Evolutionary conservation across 2,888 invertebrate species (phyloP), one percentile per base, ranked within the genome.

Genomic region (Drosophila barbarae): DNA sequence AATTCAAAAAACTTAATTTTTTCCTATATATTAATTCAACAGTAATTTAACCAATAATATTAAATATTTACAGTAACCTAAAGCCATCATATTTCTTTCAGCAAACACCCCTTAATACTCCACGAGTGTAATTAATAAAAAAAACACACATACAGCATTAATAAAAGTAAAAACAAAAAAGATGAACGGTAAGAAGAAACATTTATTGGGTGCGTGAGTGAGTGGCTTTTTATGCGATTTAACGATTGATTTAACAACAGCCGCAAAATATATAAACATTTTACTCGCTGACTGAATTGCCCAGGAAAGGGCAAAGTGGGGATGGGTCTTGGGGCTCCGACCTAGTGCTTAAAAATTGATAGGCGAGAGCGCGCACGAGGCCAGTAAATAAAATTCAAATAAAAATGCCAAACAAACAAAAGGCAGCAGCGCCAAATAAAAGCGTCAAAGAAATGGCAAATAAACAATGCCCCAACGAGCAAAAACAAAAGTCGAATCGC

Each of bases 331-430:
- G 30, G 13, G 15, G 7, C 42, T n/a, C 68, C 65, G 44, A 64
- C 67, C 66, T 72, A 77, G 75, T 68, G 70, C 56, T 72, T 73
- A 61, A 74, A 57, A 84, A 84, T 84, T 79, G 84, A 79, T 84
- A 72, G 72, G 78, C 42, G 34, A 15, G 60, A n/a, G 50, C 59
- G 61, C 21, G 23, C 44, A 50, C 47, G 65, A 51, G 59, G 66
- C 66, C 72, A 81, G 72, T 85, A 83, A 83, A 83, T 82, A 79
- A 85, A 83, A 84, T 70, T 72, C 79, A 71, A 83, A 82, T 82
- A 82, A 85, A 81, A 85, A 84, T 70, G 78, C 84, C 83, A 83
- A 69, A 72, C 72, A 76, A 70, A 72, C 65, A 75, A 61, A 64
- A 71, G 69, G 57, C 69, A 41, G 59, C 32, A 41, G 59, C 32